Conservation (phyloP, 2,888 invertebrate genomes). For the Caenorhabditis sp. region DNA sequence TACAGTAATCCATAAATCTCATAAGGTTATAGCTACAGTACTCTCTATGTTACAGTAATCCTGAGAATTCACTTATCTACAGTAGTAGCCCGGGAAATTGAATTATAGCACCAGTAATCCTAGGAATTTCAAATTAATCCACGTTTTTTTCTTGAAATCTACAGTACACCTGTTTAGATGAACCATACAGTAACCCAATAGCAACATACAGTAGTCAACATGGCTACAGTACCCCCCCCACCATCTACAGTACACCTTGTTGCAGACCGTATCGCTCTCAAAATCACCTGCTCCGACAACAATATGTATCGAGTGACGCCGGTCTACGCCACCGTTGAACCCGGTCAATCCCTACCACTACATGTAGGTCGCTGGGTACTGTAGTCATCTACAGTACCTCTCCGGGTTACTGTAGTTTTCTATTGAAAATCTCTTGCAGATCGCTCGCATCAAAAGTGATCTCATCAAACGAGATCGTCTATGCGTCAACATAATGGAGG, state of each 20-base stretch:
- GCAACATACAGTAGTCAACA: no score
- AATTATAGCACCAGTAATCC: no score
- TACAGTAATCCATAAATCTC: background rate
- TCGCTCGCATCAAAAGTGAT: constrained; percentile 43
- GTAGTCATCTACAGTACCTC: background rate
- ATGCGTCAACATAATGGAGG: constrained; percentile 49
- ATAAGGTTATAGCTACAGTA: no score
- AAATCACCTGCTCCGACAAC: constrained; percentile 68
- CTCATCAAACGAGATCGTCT: constrained; percentile 47
- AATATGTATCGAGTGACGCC: constrained; percentile 65
- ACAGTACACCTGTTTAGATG: no score
- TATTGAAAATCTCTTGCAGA: no score
- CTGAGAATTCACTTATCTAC: no score
- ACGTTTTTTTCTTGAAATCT: no score
- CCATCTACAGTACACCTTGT: background rate
- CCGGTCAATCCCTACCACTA: constrained; percentile 60
- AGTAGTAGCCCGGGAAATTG: no score
- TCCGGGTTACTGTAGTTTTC: background rate
- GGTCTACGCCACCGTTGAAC: constrained; percentile 64
- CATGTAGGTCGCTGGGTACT: constrained; percentile 44
- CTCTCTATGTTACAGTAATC: no score
- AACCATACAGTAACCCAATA: no score
- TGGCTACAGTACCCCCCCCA: background rate
- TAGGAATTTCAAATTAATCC: no score
- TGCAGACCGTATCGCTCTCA: constrained; percentile 61